Conservation (phyloP, 1,140 invertebrate species). For the Zaprionus kolodkinae region DNA sequence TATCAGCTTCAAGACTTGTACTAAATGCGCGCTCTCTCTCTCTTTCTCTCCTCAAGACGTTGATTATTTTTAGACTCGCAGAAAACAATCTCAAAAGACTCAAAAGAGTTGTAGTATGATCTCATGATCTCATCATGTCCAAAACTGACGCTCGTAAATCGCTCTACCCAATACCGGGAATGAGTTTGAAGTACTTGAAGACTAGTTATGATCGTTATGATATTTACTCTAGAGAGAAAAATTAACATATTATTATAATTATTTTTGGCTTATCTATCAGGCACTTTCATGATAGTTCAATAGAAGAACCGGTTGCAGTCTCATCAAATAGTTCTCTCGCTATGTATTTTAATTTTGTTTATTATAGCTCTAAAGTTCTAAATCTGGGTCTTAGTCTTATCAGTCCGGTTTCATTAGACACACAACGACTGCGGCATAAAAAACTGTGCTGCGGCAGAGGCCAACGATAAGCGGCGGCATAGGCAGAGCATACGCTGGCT, state of each 20-base stretch:
- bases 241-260: no score
- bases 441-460: slow-evolving; percentile 53
- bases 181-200: not conserved
- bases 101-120: slow-evolving; percentile 27
- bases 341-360: not conserved
- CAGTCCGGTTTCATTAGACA: slow-evolving; percentile 34
- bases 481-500: not conserved
- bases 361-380: slow-evolving; percentile 10
- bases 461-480: slow-evolving; percentile 48
- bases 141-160: slow-evolving; percentile 1
- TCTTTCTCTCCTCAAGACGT: not conserved
- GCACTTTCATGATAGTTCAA: no score
- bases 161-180: not conserved
- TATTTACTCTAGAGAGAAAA: no score
- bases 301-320: not conserved
- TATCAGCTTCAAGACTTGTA: slow-evolving; percentile 57
- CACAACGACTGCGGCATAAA: slow-evolving; percentile 28
- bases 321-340: not conserved
- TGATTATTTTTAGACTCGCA: slow-evolving; percentile 45
- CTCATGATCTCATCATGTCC: slow-evolving; percentile 13
- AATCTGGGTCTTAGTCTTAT: slow-evolving; percentile 50
- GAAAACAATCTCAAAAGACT: not conserved
- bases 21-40: slow-evolving; percentile 29
- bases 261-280: not conserved
- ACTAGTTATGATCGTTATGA: not conserved